Conservation (phyloP, 2,797 vertebrate genomes). For the Cuculus canorus region DNA sequence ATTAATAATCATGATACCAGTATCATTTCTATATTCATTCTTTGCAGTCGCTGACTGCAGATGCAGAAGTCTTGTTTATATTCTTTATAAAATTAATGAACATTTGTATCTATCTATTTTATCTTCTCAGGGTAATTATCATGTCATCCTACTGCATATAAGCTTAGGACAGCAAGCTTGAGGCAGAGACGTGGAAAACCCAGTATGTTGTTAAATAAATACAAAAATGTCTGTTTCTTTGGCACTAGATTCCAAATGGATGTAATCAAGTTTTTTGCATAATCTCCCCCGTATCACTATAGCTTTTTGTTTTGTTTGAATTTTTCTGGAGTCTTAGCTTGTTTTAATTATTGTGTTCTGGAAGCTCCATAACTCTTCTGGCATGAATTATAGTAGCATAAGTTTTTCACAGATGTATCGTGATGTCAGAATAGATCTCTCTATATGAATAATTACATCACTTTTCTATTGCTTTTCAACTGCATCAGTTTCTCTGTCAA, state of each 20-base stretch:
- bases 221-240: background rate
- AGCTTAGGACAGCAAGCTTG: background rate
- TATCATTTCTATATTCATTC: background rate
- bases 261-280: background rate
- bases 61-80: background rate
- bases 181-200: background rate
- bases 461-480: background rate
- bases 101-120: background rate
- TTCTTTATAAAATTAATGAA: background rate
- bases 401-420: background rate
- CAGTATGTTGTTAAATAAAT: background rate
- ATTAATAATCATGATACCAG: background rate
- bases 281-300: background rate
- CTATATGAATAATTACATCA: background rate
- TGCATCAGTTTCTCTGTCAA: background rate
- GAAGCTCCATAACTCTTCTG: background rate
- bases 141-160: background rate
- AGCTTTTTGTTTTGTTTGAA: background rate
- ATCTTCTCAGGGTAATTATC: background rate
- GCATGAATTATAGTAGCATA: background rate
- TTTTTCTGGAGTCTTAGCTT: background rate
- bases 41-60: background rate
- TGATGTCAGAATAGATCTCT: background rate
- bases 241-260: background rate
- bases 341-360: constrained; percentile 3